phyloP scores from a whole-genome alignment of 2,113 vertebrate species.

The Phrynocephalus versicolor region DNA sequence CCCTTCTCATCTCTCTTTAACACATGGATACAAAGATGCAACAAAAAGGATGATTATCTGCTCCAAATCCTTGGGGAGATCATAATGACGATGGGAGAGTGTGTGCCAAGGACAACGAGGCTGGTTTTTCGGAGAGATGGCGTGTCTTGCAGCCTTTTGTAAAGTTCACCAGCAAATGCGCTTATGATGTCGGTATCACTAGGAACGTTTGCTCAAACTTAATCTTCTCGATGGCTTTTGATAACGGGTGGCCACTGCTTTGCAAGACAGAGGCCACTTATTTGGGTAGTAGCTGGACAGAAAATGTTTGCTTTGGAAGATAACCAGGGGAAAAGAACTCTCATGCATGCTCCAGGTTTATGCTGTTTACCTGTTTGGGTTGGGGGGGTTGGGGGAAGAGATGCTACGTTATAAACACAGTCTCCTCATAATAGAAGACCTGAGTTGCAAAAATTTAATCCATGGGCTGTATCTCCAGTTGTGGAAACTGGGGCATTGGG shows the following conservation, averaged over 20 bases:
- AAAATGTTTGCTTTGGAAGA: background rate
- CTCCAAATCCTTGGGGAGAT: too few relatives aligned
- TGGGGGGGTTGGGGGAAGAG: background rate
- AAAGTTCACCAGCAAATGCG: background rate
- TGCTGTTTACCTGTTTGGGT: conserved; percentile 3
- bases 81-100: too few relatives aligned
- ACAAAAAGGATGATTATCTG: too few relatives aligned
- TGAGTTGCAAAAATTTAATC: background rate
- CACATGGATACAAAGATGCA: too few relatives aligned
- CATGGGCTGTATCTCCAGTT: background rate
- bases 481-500: too few relatives aligned
- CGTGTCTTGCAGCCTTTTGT: background rate
- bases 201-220: background rate
- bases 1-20: too few relatives aligned
- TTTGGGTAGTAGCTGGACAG: background rate
- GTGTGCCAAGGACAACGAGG: too few relatives aligned
- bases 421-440: background rate
- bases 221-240: background rate
- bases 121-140: background rate
- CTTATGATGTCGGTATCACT: background rate
- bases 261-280: background rate
- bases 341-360: background rate
- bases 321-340: background rate
- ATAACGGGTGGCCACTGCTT: background rate
- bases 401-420: background rate